Conservation (phyloP, 1,140 invertebrate genomes). For the Coptotermes formosanus region DNA sequence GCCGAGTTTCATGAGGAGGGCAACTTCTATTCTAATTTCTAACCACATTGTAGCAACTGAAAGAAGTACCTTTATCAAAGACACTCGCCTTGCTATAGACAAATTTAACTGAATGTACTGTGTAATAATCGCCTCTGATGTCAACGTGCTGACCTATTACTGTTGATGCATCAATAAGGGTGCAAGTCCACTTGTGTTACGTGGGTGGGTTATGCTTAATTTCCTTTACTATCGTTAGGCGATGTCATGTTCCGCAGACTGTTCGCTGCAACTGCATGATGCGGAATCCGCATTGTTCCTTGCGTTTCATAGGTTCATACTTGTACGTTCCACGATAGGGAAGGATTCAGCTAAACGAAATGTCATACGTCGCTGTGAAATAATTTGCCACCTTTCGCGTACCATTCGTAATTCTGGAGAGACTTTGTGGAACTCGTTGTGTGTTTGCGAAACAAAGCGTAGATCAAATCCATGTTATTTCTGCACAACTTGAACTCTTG, state of each 20-base stretch:
- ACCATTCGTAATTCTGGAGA: slow-evolving; percentile 32
- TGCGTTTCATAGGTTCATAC: not conserved
- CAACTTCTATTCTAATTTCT: not conserved
- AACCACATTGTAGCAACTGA: not conserved
- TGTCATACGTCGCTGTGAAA: not conserved
- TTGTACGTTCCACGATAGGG: not conserved
- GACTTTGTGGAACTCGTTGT: slow-evolving; percentile 20
- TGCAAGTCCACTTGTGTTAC: not conserved
- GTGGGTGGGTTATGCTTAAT: too few relatives aligned
- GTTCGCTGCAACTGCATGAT: not conserved
- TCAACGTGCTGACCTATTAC: too few relatives aligned
- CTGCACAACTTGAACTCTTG: too few relatives aligned
- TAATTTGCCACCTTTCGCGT: not conserved
- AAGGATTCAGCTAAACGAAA: not conserved
- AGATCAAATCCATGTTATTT: slow-evolving; percentile 31
- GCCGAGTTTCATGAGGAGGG: not conserved
- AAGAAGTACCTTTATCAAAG: too few relatives aligned
- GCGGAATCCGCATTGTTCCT: too few relatives aligned
- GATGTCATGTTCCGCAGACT: not conserved
- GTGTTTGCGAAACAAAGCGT: slow-evolving; percentile 28
- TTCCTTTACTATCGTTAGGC: not conserved
- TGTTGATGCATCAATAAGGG: too few relatives aligned
- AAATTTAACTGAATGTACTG: too few relatives aligned
- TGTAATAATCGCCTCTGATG: too few relatives aligned
- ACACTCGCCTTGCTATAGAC: too few relatives aligned